A percentile compares a stretch with the other conserved stretches of the same genome.
Evolutionary conservation across 2,113 vertebrate genomes (phyloP).

Genomic region (Ornithorhynchus anatinus): DNA sequence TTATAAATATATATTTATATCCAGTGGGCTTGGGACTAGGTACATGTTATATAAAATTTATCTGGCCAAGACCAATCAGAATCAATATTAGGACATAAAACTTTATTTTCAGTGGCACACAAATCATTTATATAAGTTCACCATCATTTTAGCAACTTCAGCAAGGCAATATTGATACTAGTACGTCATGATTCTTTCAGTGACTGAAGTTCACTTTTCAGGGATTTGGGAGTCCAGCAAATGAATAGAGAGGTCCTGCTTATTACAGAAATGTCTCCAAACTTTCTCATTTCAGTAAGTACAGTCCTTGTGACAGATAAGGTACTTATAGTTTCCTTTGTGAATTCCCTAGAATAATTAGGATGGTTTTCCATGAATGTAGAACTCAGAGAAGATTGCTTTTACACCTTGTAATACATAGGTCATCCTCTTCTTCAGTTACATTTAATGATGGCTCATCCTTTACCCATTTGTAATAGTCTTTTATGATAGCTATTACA

Average conservation of each 20-base stretch:
- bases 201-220: background rate
- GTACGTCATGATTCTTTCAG: background rate
- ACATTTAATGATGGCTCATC: background rate
- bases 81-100: background rate
- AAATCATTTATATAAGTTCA: background rate
- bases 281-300: background rate
- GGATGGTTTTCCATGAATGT: background rate
- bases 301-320: background rate
- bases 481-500: background rate
- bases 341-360: background rate
- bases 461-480: background rate
- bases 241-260: background rate
- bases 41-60: background rate
- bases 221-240: slow-evolving; percentile 1
- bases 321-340: background rate
- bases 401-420: background rate
- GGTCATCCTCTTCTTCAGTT: background rate
- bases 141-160: background rate
- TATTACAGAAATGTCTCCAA: background rate
- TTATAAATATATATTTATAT: background rate
- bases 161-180: background rate
- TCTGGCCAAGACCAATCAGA: background rate
- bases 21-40: background rate
- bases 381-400: background rate
- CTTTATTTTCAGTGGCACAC: background rate